These are phyloP conservation scores for Pseudochaenichthys georgianus DNA, from an alignment of 2,797 vertebrate species.

Conservation along the genomic window DNA sequence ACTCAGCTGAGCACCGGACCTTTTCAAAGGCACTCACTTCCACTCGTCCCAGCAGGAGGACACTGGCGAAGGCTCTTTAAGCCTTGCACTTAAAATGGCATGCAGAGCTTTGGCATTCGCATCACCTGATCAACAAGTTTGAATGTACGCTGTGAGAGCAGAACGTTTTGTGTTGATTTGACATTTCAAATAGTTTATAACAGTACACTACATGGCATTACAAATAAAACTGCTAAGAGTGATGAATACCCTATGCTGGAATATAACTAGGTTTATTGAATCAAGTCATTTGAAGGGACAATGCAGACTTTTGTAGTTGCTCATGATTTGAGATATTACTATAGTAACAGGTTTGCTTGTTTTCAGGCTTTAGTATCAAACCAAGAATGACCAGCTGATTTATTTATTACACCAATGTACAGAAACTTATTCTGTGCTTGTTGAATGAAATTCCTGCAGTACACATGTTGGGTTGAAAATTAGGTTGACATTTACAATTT, in stretches of 20 bases:
- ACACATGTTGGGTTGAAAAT: no score
- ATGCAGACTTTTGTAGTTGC: no score
- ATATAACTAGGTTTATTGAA: no score
- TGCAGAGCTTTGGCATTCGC: background rate
- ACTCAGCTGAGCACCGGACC: background rate
- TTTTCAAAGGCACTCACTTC: background rate
- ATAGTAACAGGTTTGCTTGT: no score
- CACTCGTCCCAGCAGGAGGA: background rate
- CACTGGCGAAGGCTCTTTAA: background rate
- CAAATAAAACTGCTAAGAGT: background rate
- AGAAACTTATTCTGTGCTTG: no score
- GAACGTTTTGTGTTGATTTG: background rate
- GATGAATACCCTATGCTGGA: background rate
- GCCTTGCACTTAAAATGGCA: conserved; percentile 7
- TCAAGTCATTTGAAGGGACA: no score
- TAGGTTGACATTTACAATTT: no score
- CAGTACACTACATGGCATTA: background rate
- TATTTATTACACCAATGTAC: no score
- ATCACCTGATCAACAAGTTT: background rate
- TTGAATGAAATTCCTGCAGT: no score
- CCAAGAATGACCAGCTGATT: no score
- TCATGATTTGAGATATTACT: no score
- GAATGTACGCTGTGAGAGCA: conserved; percentile 1
- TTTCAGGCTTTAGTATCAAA: no score
- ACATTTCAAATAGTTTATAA: background rate